Evolutionary conservation across 1,140 invertebrate species (phyloP), one percentile per base, ranked within the genome.

Genomic region (Trinorchestia longiramus): DNA sequence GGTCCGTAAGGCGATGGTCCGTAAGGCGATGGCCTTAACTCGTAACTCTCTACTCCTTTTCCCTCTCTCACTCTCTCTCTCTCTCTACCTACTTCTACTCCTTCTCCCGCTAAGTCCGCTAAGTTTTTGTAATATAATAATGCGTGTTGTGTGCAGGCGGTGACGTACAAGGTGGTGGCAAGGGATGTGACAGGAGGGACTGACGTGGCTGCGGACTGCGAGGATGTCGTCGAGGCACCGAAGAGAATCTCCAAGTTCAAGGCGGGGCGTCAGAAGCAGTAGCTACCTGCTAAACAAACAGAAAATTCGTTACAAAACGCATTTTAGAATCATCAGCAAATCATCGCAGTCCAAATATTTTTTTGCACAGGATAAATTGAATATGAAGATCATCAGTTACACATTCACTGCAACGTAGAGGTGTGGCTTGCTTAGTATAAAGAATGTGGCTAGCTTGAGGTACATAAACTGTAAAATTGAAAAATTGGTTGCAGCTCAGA

Each of bases 221-320:
- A 44, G 8, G 92, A 44, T 44, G 19, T 8, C 40, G 36, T 43
- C 44, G 43, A 42, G 41, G 19, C 43, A 3, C 43, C 92, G 41
- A 94, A 94, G 92, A 43, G 92, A 94, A 44, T 94, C 92, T 94
- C 92, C 92, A 94, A 94, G 92, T 94, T 94, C 92, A 94, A 94
- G 44, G 92, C 92, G 6, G 92, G 43, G 43, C 92, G 43, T 40
- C 43, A 45, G 40, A 94, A 94, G 43, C 92, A 94, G 43, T 94
- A 94, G 36, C 43, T 94, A 47, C 92, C 42, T 90, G 88, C 88
- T 90, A 41, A 90, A 19, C 88, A 77, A 15, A 77, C 62, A 36
- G 62, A 15, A 77, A 77, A 77, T 77, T 77, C 3, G 36, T 23
- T 77, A 19, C 3, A 77, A 77, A 23, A 36, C 15, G 28, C 15